phyloP scores from a whole-genome alignment of 2,888 invertebrate genomes.

The Volucella bombylans region DNA sequence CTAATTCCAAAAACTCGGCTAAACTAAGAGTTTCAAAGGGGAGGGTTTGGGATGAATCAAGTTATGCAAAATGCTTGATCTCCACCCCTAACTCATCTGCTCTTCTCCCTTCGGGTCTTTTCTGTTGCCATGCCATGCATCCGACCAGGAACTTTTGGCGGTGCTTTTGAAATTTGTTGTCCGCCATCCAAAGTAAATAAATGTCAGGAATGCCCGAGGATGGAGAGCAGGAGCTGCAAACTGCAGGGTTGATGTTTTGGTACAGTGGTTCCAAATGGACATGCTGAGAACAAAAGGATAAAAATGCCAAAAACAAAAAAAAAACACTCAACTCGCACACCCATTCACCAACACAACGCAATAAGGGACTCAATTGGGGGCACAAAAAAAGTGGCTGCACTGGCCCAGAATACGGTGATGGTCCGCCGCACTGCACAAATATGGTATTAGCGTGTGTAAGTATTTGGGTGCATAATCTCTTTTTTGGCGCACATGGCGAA shows the following conservation, averaged over 20 bases:
- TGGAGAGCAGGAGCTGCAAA: slow-evolving; percentile 32
- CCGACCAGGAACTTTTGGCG: slow-evolving; percentile 67
- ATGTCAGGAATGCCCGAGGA: slow-evolving; percentile 57
- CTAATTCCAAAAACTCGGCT: slow-evolving; percentile 42
- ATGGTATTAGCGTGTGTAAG: slow-evolving; percentile 71
- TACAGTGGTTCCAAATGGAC: slow-evolving; percentile 69
- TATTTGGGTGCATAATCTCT: slow-evolving; percentile 71
- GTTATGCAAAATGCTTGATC: slow-evolving; percentile 57
- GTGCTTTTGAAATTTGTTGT: slow-evolving; percentile 72
- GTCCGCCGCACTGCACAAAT: slow-evolving; percentile 72
- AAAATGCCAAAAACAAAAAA: slow-evolving; percentile 31
- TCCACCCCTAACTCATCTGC: slow-evolving; percentile 50
- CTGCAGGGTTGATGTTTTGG: slow-evolving; percentile 65
- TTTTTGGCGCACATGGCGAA: slow-evolving; percentile 74
- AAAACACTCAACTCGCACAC: not conserved
- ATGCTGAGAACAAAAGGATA: slow-evolving; percentile 69
- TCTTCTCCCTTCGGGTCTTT: not conserved
- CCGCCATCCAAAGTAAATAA: slow-evolving; percentile 72
- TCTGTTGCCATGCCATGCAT: slow-evolving; percentile 15
- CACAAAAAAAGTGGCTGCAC: slow-evolving; percentile 46
- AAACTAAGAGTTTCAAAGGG: not conserved
- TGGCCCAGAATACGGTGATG: slow-evolving; percentile 59
- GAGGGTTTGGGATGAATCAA: not conserved
- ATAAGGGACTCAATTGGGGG: slow-evolving; percentile 9
- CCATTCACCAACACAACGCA: slow-evolving; percentile 7